Conservation (phyloP, 2,888 invertebrate species). For the Mayetiola destructor region DNA sequence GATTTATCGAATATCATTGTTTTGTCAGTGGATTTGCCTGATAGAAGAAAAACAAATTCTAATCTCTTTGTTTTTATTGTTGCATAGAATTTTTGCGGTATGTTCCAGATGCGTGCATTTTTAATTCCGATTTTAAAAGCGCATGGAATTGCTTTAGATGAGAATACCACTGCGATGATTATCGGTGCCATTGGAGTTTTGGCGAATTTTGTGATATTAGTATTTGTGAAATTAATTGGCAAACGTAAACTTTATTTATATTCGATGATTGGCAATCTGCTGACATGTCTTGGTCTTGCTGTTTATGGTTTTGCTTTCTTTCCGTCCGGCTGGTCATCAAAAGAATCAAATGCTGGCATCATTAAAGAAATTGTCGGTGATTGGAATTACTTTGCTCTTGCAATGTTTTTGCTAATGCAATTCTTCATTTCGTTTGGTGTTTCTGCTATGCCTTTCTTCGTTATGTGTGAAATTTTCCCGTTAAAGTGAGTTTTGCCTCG, state of each 20-base stretch:
- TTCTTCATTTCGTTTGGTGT: not conserved
- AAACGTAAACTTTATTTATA: not conserved
- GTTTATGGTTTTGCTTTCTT: not conserved
- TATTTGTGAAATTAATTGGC: not conserved
- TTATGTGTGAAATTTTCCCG: not conserved
- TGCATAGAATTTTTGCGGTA: slow-evolving; percentile 39
- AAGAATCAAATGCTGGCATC: not conserved
- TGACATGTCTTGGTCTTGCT: not conserved
- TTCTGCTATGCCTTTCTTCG: not conserved
- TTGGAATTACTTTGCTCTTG: not conserved
- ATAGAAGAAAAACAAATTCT: no score
- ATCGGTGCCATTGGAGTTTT: not conserved
- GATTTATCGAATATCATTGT: no score
- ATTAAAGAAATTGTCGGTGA: not conserved
- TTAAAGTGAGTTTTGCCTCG: not conserved
- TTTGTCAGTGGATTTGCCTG: no score
- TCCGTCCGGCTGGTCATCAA: not conserved
- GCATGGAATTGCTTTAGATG: not conserved
- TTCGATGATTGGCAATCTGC: not conserved
- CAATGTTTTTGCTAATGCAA: not conserved
- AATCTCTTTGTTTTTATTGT: slow-evolving; percentile 41
- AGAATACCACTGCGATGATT: not conserved
- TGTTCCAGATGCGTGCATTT: slow-evolving; percentile 39
- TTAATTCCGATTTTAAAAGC: slow-evolving; percentile 40
- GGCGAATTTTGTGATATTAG: not conserved